Conservation (phyloP, 1,140 invertebrate genomes). For the Thrips palmi region DNA sequence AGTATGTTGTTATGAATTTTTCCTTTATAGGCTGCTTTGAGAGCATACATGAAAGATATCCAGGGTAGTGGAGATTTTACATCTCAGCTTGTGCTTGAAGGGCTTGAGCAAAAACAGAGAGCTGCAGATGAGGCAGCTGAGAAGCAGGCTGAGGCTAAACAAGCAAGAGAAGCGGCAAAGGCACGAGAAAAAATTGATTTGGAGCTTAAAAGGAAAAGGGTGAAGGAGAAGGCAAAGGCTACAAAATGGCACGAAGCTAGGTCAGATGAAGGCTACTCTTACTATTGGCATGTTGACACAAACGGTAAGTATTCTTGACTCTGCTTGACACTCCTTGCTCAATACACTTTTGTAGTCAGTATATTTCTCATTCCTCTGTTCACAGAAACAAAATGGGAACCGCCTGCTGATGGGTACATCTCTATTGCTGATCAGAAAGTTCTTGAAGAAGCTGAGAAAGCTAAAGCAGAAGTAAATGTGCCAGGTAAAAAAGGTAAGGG, state of each 20-base stretch:
- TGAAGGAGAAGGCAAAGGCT: not conserved
- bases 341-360: slow-evolving; percentile 10
- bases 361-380: slow-evolving; percentile 12
- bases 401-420: slow-evolving; percentile 41
- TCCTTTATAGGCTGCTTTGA: slow-evolving; percentile 44
- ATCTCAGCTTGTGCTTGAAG: slow-evolving; percentile 27
- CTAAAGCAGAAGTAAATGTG: slow-evolving; percentile 22
- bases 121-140: slow-evolving; percentile 18
- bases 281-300: slow-evolving; percentile 67
- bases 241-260: slow-evolving; percentile 50
- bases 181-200: slow-evolving; percentile 18
- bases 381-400: slow-evolving; percentile 40
- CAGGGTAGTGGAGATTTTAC: slow-evolving; percentile 53
- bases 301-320: slow-evolving; percentile 33
- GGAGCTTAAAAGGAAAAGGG: slow-evolving; percentile 17
- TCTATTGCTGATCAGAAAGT: slow-evolving; percentile 35
- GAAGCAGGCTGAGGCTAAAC: slow-evolving; percentile 25
- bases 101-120: slow-evolving; percentile 20
- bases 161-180: slow-evolving; percentile 14
- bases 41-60: slow-evolving; percentile 62
- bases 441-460: slow-evolving; percentile 21
- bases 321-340: not conserved
- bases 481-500: slow-evolving; percentile 15
- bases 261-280: slow-evolving; percentile 47
- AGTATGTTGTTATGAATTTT: slow-evolving; percentile 7